These are phyloP conservation scores for Peribatodes rhomboidaria DNA, from an alignment of 2,888 invertebrate species.

Conservation along the genomic window DNA sequence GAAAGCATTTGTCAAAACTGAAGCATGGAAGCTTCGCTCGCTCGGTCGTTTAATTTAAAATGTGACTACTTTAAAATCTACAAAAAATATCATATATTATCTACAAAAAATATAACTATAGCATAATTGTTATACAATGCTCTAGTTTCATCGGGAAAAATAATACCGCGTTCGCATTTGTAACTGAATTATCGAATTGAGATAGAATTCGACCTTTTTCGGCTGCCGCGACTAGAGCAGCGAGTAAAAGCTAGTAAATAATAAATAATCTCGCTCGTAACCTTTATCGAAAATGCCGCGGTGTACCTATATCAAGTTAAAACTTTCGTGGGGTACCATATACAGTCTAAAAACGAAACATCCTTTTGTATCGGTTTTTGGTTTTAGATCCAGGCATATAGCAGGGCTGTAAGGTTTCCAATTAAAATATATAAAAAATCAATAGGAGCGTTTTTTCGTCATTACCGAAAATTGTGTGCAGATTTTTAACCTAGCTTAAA, in stretches of 20 bases:
- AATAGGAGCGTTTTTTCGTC: too few relatives aligned
- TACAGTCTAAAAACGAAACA: conserved; percentile 26
- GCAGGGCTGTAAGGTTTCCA: too few relatives aligned
- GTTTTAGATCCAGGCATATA: background rate
- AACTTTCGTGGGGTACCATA: conserved; percentile 24
- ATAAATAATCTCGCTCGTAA: conserved; percentile 40
- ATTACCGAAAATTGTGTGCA: too few relatives aligned
- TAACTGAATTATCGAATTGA: conserved; percentile 31
- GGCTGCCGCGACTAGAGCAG: conserved; percentile 17
- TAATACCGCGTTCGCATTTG: conserved; percentile 7
- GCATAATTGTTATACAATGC: background rate
- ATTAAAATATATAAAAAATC: too few relatives aligned
- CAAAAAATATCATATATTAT: too few relatives aligned
- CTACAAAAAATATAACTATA: background rate
- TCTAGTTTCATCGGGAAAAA: conserved; percentile 2
- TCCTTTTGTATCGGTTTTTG: conserved; percentile 19
- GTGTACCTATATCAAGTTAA: conserved; percentile 35
- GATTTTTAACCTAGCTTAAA: too few relatives aligned
- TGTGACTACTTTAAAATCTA: background rate
- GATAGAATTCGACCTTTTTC: conserved; percentile 28
- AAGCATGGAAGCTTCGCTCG: too few relatives aligned
- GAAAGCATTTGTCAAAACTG: too few relatives aligned
- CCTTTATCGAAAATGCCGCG: conserved; percentile 35
- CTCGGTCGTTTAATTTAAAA: too few relatives aligned
- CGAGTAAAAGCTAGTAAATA: conserved; percentile 37